Base-by-base conservation (phyloP, 2,797 vertebrate genomes). In the Smutsia temminckii region DNA sequence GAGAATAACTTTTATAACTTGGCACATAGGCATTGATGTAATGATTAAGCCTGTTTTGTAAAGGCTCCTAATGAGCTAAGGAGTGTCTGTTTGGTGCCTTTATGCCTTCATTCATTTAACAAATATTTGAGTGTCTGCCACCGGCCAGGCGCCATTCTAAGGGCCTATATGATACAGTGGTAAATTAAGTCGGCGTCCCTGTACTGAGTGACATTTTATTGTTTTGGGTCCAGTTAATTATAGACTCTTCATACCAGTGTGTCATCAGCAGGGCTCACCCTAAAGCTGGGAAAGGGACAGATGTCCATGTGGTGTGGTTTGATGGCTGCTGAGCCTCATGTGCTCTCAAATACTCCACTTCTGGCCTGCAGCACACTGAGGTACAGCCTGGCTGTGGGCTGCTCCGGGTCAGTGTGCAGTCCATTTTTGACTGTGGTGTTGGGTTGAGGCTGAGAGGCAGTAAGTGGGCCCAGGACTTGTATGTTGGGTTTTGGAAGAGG, bases 221-320 rank as follows among this genome's bases (percentile, higher is more conserved):
- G 91, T 97, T 97, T 97, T 96, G 93, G 95, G 69, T 93, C 92
- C 86, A 80, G 81, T 59, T 97, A 97, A 97, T 98, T 97, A 96
- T 83, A 96, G 96, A 75, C 93, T 89, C 83, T 37, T 68, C 37
- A 49, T 93, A 40, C 75, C 88, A 64, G 64, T 68, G 17, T 96
- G 61, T 93, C 91, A 95, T 98, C 95, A 96, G 37, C 85, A 85
- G 89, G 92, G 75, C 69, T 93, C 85, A 91, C 83, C 59, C 37
- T 93, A 14, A 77, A 77, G 74, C 93, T 93, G 86, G 53, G 92
- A 96, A 93, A 92, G 87, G 93, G 89, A 80, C 63, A 72, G n/a
- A 86, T 88, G 71, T 89, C 92, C 71, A 59, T 93, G 68, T 71
- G 53, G 32, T 92, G 29, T n/a, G 85, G 77, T 95, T 91, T 95